A percentile compares a stretch with the other conserved stretches of the same genome.
These are phyloP conservation scores for Ecliptopera silaceata DNA, from an alignment of 2,888 invertebrate species.

Conservation along the genomic window DNA sequence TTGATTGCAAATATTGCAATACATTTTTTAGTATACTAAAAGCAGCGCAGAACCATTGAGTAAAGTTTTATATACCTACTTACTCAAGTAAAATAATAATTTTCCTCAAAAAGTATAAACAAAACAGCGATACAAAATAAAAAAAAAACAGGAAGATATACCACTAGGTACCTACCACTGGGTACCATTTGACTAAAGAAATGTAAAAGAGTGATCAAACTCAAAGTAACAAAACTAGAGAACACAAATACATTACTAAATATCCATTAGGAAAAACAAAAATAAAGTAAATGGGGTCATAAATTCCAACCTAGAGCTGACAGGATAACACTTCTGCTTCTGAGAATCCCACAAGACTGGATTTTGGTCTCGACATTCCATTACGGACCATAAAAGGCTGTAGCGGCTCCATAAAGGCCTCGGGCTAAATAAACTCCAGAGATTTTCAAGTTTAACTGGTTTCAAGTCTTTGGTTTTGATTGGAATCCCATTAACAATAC, in stretches of 20 bases:
- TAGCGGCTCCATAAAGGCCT: constrained; percentile 41
- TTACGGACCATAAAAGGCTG: constrained; percentile 44
- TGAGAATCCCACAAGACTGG: constrained; percentile 52
- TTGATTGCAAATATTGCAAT: no score
- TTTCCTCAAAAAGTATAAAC: no score
- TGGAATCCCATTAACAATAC: constrained; percentile 6
- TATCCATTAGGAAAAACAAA: background rate
- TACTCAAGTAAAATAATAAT: no score
- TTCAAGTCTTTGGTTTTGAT: constrained; percentile 10
- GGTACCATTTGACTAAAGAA: no score
- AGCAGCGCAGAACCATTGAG: no score
- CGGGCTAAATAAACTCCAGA: constrained; percentile 29
- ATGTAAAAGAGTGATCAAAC: no score
- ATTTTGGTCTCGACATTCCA: constrained; percentile 53
- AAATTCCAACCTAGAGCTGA: constrained; percentile 21
- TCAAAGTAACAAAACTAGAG: no score
- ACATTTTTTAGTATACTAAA: no score
- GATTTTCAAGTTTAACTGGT: constrained; percentile 27
- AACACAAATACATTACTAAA: background rate
- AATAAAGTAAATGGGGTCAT: constrained; percentile 11
- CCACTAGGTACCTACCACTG: no score
- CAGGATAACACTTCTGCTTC: constrained; percentile 43
- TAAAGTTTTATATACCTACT: no score
- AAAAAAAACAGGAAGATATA: no score
- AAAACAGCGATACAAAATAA: no score